These are phyloP conservation scores for Calidris pygmaea DNA, from an alignment of 2,113 vertebrate species.

Conservation along the genomic window DNA sequence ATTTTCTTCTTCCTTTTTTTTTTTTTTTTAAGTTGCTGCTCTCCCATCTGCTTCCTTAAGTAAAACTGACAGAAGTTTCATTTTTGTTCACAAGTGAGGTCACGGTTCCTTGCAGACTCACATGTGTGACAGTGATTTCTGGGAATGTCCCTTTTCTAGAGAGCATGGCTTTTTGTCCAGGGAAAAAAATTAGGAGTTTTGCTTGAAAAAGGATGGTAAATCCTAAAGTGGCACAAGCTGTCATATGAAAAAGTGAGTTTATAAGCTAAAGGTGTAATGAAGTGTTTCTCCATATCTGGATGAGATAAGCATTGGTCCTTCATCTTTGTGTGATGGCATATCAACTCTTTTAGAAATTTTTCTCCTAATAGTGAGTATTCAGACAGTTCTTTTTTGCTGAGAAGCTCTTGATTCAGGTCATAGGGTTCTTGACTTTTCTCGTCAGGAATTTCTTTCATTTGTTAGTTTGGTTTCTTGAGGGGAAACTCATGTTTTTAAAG, in stretches of 20 bases:
- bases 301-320: neutral
- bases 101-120: neutral
- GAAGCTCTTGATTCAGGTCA: neutral
- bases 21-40: neutral
- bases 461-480: accelerated
- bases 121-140: neutral
- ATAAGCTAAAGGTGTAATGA: neutral
- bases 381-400: neutral
- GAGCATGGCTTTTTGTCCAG: neutral
- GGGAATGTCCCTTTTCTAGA: neutral
- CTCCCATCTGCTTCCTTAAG: neutral
- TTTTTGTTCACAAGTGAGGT: neutral
- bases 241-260: neutral
- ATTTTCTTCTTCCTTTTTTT: neutral
- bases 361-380: neutral
- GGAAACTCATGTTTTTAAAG: neutral
- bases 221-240: neutral
- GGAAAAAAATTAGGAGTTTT: neutral
- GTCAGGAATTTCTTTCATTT: neutral
- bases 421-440: neutral
- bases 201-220: neutral
- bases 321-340: accelerated
- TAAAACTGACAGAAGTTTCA: neutral
- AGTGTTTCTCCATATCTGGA: neutral
- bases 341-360: neutral